Base-by-base conservation (phyloP, 2,113 vertebrate species). In the Semicossyphus pulcher region DNA sequence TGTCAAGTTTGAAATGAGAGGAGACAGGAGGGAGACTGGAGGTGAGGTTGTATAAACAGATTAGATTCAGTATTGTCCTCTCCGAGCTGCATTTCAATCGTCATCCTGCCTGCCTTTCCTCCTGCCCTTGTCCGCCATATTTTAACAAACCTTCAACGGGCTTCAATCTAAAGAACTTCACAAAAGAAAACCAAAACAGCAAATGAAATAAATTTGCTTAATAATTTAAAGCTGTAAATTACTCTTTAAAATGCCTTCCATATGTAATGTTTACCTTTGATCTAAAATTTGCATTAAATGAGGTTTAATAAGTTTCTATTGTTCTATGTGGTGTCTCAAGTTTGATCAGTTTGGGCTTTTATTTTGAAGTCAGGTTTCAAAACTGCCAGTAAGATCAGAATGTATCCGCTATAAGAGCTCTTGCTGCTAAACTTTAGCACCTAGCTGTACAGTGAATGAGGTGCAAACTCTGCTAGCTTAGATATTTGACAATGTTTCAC, bases 41-140 rank as follows among this genome's bases (percentile, higher is more conserved):
- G 81, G 87, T 78, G 88, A 88, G 71, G 69, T 73, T 91, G 81
- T 84, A 88, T 80, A 89, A 88, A 92, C 87, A 87, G 87, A 91
- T 90, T 89, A 87, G 77, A 85, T 85, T 85, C 78, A 49, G 80
- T 73, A 78, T 85, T 67, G 80, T 84, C 81, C 78, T 80, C 79
- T 59, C 78, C 1, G 7, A 65, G 80, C 78, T 73, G 83, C 83
- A 76, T 87, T 74, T 80, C 87, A 85, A 83, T 87, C 59, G 14
- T 64, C 66, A 59, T 45, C 48, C 54, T 53, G 12, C 18, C 61
- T 10, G 29, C 51, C 61, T 53, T 29, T 65, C 69, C 47, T 28
- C 10, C 69, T 58, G 70, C 36, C 82, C 81, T 85, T 75, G 71
- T 69, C 61, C 4, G 21, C 10, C 26, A 3, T 37, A 42, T 31